Evolutionary conservation across 2,888 invertebrate genomes (phyloP).

Genomic region (Cloeon dipterum): DNA sequence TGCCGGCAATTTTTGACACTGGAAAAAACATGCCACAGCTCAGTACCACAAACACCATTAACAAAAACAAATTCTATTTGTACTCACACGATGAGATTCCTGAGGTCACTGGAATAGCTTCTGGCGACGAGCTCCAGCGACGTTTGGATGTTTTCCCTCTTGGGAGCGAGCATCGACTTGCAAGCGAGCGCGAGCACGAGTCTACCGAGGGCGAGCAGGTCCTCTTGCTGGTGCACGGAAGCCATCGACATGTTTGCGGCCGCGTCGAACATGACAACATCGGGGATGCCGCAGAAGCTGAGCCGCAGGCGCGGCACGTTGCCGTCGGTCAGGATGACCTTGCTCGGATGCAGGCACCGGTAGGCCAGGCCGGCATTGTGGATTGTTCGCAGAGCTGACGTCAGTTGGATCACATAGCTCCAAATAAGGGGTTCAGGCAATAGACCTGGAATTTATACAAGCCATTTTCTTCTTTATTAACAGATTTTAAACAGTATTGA

Average conservation of each 20-base stretch:
- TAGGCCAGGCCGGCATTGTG: slow-evolving; percentile 59
- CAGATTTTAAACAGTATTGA: slow-evolving; percentile 9
- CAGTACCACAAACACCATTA: too few relatives aligned
- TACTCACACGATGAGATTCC: slow-evolving; percentile 84
- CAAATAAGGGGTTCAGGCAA: slow-evolving; percentile 82
- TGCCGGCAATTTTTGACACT: too few relatives aligned
- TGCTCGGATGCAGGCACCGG: slow-evolving; percentile 75
- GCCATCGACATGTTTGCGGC: slow-evolving; percentile 24
- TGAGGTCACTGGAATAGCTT: slow-evolving; percentile 80
- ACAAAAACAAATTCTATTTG: too few relatives aligned
- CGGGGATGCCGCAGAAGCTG: slow-evolving; percentile 58
- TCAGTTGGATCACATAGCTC: slow-evolving; percentile 88
- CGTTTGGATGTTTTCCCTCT: slow-evolving; percentile 64
- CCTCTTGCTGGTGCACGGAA: slow-evolving; percentile 48
- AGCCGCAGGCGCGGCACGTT: slow-evolving; percentile 42
- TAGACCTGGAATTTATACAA: too few relatives aligned
- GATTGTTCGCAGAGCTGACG: slow-evolving; percentile 75
- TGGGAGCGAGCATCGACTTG: slow-evolving; percentile 68
- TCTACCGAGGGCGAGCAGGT: slow-evolving; percentile 74
- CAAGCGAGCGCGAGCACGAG: slow-evolving; percentile 83
- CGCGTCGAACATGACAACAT: slow-evolving; percentile 53
- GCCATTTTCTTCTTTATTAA: too few relatives aligned
- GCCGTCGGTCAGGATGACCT: slow-evolving; percentile 61
- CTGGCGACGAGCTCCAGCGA: slow-evolving; percentile 75
- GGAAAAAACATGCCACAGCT: too few relatives aligned